Base-by-base conservation (phyloP, 2,113 vertebrate species). In the Atlantisia rogersi region DNA sequence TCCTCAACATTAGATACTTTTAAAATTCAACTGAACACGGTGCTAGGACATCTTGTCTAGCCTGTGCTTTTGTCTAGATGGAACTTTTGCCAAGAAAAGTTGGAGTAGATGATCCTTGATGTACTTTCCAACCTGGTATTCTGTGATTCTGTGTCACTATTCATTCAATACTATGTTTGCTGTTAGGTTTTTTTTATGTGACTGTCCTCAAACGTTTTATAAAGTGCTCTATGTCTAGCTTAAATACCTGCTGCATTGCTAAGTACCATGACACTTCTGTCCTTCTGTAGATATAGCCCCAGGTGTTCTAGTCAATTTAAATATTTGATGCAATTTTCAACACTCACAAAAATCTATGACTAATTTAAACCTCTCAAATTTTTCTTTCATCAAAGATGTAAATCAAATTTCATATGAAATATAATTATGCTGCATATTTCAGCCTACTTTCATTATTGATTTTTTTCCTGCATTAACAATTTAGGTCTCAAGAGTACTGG, bases 381-480 rank as follows among this genome's bases (percentile, higher is more conserved):
- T 18, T 69, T 84, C 37, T 58, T 80, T 92, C 80, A 88, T 84
- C 56, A 77, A 86, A 92, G 46, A 90, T 77, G 52, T 64, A 96
- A 93, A 95, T 86, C 17, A 86, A 68, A 89, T 90, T 95, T 85
- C 52, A 42, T 70, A 64, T 68, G 64, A 89, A 87, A 92, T 77
- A 55, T 5, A 90, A 92, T 90, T 92, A 83, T 81, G 46, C 15
- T 77, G 16, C 53, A 88, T 88, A 82, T 90, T 92, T 93, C 73
- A 90, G 76, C 31, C 40, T 80, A 65, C 40, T 80, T 90, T 63
- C 21, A 46, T 90, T 83, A 74, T 26, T 90, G 70, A 52, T 76
- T 88, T 90, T 82, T 82, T 92, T 14, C 14, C 0, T 48, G 0
- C 29, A 39, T 88, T 88, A 94, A 77, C 63, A 93, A 62, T 90